Evolutionary conservation across 2,113 vertebrate species (phyloP).

Genomic region (Hyperopisus bebe): DNA sequence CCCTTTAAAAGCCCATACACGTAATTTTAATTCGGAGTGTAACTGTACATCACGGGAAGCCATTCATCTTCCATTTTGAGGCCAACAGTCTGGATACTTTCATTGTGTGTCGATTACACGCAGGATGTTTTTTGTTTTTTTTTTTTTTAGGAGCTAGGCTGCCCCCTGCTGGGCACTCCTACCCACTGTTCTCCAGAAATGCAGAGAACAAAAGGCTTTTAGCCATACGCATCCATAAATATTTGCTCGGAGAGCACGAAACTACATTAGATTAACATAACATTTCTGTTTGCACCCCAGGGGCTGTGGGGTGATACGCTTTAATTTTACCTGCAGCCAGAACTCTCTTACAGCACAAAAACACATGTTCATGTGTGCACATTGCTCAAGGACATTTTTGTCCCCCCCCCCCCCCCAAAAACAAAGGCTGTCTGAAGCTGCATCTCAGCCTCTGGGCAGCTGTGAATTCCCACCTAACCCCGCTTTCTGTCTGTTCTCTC

Average conservation of each 20-base stretch:
- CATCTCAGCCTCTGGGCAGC: not conserved
- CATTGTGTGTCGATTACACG: not conserved
- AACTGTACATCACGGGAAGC: not conserved
- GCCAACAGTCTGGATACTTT: slow-evolving; percentile 4
- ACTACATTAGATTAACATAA: slow-evolving; percentile 16
- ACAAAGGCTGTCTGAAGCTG: not conserved
- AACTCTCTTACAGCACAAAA: not conserved
- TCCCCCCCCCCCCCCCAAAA: not conserved
- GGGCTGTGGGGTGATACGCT: not conserved
- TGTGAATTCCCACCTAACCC: not conserved
- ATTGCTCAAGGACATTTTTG: not conserved
- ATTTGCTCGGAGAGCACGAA: slow-evolving; percentile 10
- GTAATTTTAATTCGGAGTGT: not conserved
- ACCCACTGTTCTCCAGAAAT: not conserved
- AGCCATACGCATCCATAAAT: not conserved
- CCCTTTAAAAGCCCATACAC: not conserved
- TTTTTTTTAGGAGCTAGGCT: slow-evolving; percentile 39
- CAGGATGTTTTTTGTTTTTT: not conserved
- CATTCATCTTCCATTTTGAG: slow-evolving; percentile 22
- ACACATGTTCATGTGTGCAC: not conserved
- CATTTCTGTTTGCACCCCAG: slow-evolving; percentile 19
- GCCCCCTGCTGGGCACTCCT: slow-evolving; percentile 49
- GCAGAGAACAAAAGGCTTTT: not conserved
- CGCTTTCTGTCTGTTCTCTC: not conserved
- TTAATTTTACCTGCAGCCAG: not conserved